Evolutionary conservation across 2,888 invertebrate genomes (phyloP).

Genomic region (Lathronympha strigana): DNA sequence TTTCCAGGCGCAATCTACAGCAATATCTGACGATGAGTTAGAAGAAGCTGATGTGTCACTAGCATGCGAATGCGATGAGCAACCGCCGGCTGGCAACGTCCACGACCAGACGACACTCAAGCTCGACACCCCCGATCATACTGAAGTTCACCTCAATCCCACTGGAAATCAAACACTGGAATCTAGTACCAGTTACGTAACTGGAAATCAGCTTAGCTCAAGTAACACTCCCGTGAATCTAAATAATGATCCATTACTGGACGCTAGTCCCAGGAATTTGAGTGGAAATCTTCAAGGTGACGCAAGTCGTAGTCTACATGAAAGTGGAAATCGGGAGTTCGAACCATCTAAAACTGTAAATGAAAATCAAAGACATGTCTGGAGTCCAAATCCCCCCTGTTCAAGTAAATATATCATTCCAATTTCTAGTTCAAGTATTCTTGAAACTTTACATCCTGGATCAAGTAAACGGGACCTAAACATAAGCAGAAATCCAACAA

Average conservation of each 20-base stretch:
- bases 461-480: neutral
- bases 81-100: neutral
- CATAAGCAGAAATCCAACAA: neutral
- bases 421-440: neutral
- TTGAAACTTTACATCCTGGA: slow-evolving; percentile 9
- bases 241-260: neutral
- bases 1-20: neutral
- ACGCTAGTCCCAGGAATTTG: neutral
- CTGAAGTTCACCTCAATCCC: neutral
- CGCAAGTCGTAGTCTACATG: neutral
- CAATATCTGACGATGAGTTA: slow-evolving; percentile 6
- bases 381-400: neutral
- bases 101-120: slow-evolving; percentile 19
- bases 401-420: neutral
- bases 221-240: neutral
- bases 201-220: neutral
- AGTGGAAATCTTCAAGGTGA: neutral
- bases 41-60: neutral
- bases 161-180: neutral
- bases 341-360: neutral
- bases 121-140: slow-evolving; percentile 13
- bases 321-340: neutral
- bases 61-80: neutral
- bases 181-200: neutral
- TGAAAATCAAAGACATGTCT: neutral